Base-by-base conservation (phyloP, 2,797 vertebrate genomes). In the Taeniopygia guttata region DNA sequence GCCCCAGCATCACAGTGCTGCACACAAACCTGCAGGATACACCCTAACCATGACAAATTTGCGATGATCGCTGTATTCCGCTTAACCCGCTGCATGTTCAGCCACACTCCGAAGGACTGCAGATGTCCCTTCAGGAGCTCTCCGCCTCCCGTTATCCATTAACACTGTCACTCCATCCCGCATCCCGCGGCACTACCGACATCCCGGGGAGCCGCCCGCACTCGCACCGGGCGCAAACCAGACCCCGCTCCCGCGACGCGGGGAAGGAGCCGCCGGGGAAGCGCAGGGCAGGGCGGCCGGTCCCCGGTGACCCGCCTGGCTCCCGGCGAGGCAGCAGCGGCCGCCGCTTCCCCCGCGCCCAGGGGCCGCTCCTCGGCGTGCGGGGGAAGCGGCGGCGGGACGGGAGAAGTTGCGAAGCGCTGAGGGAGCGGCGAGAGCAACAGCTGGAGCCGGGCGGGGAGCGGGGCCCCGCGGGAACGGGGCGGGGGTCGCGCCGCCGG, bases 371-470 rank as follows among this genome's bases (percentile, higher is more conserved):
- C 30, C 30, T 26, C 18, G 46, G 36, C 36, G 36, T 21, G 56
- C 45, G 45, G 46, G 73, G 36, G 23, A 60, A 40, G 45, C 56
- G 56, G 46, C 46, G 46, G 58, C 46, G 58, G 74, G 74, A 52
- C 74, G 38, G 58, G 58, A 63, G 58, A 76, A 76, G 74, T 76
- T 76, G 30, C 19, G 74, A 63, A 63, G 74, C 38, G 38, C 48
- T 5, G 48, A 38, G 36, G 73, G 36, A 76, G 17, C 25, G 20
- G 22, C 48, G 51, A 75, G 20, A 81, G 73, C 73, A 76, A 62
- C 73, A 62, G 73, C 73, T 76, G 74, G 51, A 78, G 94, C 89
- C 87, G 83, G 81, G 67, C 83, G 84, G 88, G 84, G 85, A 40
- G 83, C 38, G 60, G 60, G 34, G 67, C 42, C 23, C 36, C 17